A percentile compares a stretch with the other conserved stretches of the same genome.
phyloP scores from a whole-genome alignment of 2,888 invertebrate species.

The Cyclophora albipunctata region DNA sequence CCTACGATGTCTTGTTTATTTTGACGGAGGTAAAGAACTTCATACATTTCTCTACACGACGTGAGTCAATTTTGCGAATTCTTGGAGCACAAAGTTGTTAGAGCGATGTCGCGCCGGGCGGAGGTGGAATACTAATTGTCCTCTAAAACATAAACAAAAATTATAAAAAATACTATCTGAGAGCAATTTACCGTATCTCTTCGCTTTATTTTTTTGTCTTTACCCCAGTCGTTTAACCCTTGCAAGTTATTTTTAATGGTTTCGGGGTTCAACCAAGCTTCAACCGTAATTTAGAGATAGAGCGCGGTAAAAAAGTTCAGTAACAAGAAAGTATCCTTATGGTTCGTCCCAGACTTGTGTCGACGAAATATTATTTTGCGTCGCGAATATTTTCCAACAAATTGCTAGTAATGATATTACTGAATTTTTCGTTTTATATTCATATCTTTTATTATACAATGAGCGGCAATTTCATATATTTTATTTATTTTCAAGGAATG shows the following conservation, averaged over 20 bases:
- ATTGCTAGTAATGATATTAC: too few relatives aligned
- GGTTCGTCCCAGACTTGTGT: neutral
- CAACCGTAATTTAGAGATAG: constrained; percentile 23
- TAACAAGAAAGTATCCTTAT: constrained; percentile 8
- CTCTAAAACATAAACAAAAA: constrained; percentile 17
- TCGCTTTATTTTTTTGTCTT: constrained; percentile 22
- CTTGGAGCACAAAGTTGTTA: constrained; percentile 16
- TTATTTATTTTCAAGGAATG: too few relatives aligned
- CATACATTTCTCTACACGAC: constrained; percentile 17
- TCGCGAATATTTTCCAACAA: too few relatives aligned
- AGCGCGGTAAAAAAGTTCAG: constrained; percentile 15
- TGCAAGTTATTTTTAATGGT: constrained; percentile 32
- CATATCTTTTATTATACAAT: too few relatives aligned
- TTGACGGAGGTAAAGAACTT: constrained; percentile 22
- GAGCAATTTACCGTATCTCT: constrained; percentile 28
- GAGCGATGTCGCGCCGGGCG: constrained; percentile 18
- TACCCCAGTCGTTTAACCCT: constrained; percentile 28
- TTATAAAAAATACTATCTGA: constrained; percentile 21
- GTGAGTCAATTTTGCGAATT: constrained; percentile 20
- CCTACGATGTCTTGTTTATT: constrained; percentile 17
- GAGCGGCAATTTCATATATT: too few relatives aligned
- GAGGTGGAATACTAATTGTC: constrained; percentile 20
- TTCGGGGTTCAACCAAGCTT: constrained; percentile 18
- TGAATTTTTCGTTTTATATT: too few relatives aligned
- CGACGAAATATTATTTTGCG: neutral